Conservation (phyloP, 2,797 vertebrate species). For the Centroberyx gerrardi region DNA sequence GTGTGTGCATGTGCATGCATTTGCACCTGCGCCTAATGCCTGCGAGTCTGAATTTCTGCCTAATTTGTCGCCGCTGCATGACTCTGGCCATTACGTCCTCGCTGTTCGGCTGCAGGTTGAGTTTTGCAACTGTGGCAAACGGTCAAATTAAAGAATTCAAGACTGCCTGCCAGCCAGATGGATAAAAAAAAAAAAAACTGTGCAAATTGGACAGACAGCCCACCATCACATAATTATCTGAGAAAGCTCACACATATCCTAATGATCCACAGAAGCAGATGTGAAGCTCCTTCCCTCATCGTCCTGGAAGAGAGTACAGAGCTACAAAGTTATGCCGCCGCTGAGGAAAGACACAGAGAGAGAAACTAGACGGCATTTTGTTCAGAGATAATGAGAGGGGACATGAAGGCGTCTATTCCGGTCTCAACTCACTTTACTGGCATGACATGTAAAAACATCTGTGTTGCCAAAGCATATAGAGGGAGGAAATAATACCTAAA, state of each 20-base stretch:
- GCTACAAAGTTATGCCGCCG: too few species aligned
- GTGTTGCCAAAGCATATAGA: not conserved
- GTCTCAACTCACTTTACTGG: too few species aligned
- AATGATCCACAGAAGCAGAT: not conserved
- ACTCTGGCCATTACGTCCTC: not conserved
- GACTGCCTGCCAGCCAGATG: not conserved
- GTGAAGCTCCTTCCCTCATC: not conserved
- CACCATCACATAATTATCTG: not conserved
- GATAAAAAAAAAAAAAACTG: too few species aligned
- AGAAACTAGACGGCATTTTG: too few species aligned
- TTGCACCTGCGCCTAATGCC: constrained; percentile 3
- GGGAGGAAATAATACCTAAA: not conserved
- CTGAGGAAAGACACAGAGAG: too few species aligned
- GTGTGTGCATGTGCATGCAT: constrained; percentile 24
- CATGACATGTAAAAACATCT: too few species aligned
- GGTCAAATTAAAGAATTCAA: not conserved
- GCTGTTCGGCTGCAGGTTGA: not conserved
- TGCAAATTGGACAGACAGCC: not conserved
- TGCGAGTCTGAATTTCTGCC: constrained; percentile 12
- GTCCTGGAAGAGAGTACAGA: not conserved
- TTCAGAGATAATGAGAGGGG: too few species aligned
- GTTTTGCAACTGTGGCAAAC: not conserved
- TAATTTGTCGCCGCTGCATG: constrained; percentile 30
- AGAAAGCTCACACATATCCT: not conserved
- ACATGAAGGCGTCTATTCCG: too few species aligned